Conservation (phyloP, 2,113 vertebrate species). For the Terrapene triunguis region DNA sequence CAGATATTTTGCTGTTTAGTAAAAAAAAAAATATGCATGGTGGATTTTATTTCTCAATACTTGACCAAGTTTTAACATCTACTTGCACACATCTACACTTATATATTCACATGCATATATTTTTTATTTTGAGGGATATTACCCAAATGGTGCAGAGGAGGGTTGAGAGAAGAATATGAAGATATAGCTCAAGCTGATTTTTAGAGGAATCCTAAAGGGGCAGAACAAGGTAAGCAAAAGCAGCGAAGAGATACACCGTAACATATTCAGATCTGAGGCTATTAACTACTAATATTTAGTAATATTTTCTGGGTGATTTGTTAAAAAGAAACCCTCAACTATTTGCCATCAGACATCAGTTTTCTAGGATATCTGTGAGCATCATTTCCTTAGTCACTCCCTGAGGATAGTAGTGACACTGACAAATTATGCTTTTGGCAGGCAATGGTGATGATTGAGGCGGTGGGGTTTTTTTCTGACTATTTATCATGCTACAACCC, state of each 20-base stretch:
- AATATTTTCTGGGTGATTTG: not conserved
- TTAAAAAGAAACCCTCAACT: not conserved
- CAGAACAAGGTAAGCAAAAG: not conserved
- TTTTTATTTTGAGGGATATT: not conserved
- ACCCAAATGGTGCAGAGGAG: not conserved
- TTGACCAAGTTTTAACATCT: not conserved
- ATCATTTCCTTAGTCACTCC: slow-evolving; percentile 58
- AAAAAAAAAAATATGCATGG: not conserved
- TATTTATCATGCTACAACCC: slow-evolving; percentile 82
- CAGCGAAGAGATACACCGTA: rapidly evolving
- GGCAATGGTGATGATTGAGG: slow-evolving; percentile 80
- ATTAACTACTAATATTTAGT: slow-evolving; percentile 13
- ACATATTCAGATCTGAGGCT: not conserved
- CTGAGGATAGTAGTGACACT: slow-evolving; percentile 78
- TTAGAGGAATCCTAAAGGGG: not conserved
- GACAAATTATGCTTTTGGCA: slow-evolving; percentile 81
- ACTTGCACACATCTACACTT: not conserved
- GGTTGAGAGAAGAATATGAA: rapidly evolving
- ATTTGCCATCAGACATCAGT: not conserved
- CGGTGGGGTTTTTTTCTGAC: slow-evolving; percentile 70
- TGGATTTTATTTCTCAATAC: rapidly evolving
- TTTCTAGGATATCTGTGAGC: slow-evolving; percentile 16
- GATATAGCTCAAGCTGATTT: not conserved
- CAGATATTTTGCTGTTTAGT: not conserved
- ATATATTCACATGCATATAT: not conserved